A percentile compares a stretch with the other conserved stretches of the same genome.
Conservation (phyloP, 2,113 vertebrate species). For the Epinephelus lanceolatus region DNA sequence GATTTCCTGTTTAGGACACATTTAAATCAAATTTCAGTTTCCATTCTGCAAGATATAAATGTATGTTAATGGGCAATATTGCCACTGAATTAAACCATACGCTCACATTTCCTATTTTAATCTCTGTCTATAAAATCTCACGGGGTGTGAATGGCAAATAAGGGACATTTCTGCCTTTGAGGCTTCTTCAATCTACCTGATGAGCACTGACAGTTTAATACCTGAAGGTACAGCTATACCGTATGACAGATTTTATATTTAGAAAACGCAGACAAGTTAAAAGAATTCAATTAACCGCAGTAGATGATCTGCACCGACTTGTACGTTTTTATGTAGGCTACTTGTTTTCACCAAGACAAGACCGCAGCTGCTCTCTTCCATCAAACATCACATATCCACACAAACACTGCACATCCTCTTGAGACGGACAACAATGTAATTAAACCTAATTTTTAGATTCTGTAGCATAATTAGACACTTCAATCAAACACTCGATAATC, state of each 20-base stretch:
- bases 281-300: neutral
- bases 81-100: constrained; percentile 9
- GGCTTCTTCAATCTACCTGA: constrained; percentile 36
- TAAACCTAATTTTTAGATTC: neutral
- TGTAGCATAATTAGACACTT: neutral
- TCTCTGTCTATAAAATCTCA: constrained; percentile 33
- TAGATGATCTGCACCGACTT: neutral
- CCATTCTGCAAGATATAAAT: neutral
- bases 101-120: constrained; percentile 39
- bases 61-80: constrained; percentile 10
- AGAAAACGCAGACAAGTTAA: constrained; percentile 17
- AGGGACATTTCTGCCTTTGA: constrained; percentile 47
- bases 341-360: neutral
- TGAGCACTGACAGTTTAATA: constrained; percentile 27
- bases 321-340: neutral
- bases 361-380: neutral
- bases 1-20: neutral
- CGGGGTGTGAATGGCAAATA: constrained; percentile 17
- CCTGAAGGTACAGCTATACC: constrained; percentile 9
- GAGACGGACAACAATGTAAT: neutral
- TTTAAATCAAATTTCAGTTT: neutral
- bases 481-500: neutral
- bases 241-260: constrained; percentile 39
- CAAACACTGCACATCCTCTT: neutral
- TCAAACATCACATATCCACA: neutral